Evolutionary conservation across 2,888 invertebrate species (phyloP), one percentile per base, ranked within the genome.

Genomic region (Lottia gigantea): DNA sequence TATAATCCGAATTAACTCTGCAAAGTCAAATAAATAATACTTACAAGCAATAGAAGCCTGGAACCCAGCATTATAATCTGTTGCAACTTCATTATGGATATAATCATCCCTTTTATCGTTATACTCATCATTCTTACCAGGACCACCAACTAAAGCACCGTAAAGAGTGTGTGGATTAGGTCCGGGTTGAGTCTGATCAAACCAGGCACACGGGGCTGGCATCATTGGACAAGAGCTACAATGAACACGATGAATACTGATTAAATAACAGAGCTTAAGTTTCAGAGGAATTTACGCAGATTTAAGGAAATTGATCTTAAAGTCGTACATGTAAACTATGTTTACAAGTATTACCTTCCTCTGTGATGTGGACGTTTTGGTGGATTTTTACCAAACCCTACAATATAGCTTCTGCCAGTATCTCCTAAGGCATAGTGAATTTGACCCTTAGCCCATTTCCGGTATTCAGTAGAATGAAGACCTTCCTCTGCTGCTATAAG

Each of bases 401-500:
- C 80, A 61, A 82, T 79, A 67, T 72, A 82, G 49, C 82, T 82
- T 14, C 75, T 70, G 11, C 78, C 76, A 19, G 69, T 67, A 61
- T 81, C 78, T 0, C 84, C 84, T 3, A 85, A 75, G 31, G 81
- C 80, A 68, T 83, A 85, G 65, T 83, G 74, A 14, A 85, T 80
- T 73, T 84, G 84, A 40, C 73, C 72, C 26, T 68, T 66, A 8
- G 84, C 84, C 80, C 82, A 84, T 15, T 74, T 71, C 6, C 77
- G 63, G 69, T 80, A 79, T 46, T 75, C 71, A 7, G 74, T 65
- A 2, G 76, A 46, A 31, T 79, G 75, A 0, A 85, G 74, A 11
- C 81, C 82, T 11, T 72, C 26, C n/a, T 83, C 78, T 2, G 84
- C 82, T 0, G 85, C 84, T 71, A 83, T 78, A 49, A 83, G 72